Base-by-base conservation (phyloP, 2,113 vertebrate species). In the Kryptolebias marmoratus region DNA sequence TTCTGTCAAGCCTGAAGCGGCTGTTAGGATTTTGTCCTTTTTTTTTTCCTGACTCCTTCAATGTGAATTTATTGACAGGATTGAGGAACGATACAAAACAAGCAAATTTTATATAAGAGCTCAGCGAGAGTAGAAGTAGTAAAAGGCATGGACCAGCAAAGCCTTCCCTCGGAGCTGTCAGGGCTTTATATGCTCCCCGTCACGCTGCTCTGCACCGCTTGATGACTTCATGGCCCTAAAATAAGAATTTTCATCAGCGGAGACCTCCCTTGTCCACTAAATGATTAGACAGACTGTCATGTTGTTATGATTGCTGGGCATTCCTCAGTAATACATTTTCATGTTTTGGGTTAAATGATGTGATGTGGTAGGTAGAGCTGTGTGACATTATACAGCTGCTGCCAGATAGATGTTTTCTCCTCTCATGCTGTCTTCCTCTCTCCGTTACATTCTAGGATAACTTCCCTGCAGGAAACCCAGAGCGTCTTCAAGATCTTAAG, bases 401-500 rank as follows among this genome's bases (percentile, higher is more conserved):
- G 61, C 49, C 42, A 57, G 63, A 54, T n/a, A 71, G 56, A 75
- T 28, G 15, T 70, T 16, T 39, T 67, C 49, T 49, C 28, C 31
- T 53, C 57, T 75, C 53, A 68, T 58, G 45, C 70, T 60, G 66
- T 80, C 63, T 56, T 28, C 10, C 81, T 64, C 62, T 66, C 27
- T 74, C 6, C 47, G 5, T 68, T 82, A 84, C 13, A 3, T 79
- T 68, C 63, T 65, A 99, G 98, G 97, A 98, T 86, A 98, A 99
- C 82, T 99, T 99, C 81, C 96, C 98, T 56, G 97, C 97, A 65
- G 94, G 95, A 82, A 99, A 96, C 84, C 91, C 94, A 5, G 98
- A 99, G 83, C 94, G 97, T 70, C 95, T 99, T 5, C 97, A 96
- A 53, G 98, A 99, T 76, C 91, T 99, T 42, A 99, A 97, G 87